A percentile compares a stretch with the other conserved stretches of the same genome.
These are phyloP conservation scores for Antechinus flavipes DNA, from an alignment of 2,113 vertebrate species.

Conservation along the genomic window DNA sequence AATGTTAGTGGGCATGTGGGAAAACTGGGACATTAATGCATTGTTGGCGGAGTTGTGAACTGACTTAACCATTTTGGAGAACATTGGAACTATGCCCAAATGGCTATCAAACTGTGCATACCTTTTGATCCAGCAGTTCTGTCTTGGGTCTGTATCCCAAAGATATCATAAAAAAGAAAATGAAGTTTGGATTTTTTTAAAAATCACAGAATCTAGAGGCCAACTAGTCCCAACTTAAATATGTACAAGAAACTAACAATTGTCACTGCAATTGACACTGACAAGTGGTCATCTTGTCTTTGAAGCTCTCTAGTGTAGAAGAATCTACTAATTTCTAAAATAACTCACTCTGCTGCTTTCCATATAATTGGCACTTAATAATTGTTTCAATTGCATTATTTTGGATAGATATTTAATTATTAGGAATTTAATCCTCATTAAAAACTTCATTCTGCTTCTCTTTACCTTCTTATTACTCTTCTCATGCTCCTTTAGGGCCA, in stretches of 20 bases:
- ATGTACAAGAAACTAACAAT: neutral
- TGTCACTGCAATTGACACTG: neutral
- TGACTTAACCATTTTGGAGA: too few species aligned
- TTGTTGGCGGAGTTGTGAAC: too few species aligned
- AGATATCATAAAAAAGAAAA: neutral
- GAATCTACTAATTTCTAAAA: neutral
- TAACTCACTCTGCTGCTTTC: neutral
- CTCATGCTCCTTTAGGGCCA: neutral
- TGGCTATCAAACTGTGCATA: too few species aligned
- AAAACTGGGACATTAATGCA: too few species aligned
- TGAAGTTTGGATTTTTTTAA: conserved; percentile 25
- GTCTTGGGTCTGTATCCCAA: too few species aligned
- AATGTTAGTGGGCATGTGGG: too few species aligned
- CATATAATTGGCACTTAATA: neutral
- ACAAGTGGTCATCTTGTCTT: neutral
- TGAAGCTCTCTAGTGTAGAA: neutral
- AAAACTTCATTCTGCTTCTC: neutral
- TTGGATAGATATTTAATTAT: neutral
- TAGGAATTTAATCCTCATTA: neutral
- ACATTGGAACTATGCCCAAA: too few species aligned
- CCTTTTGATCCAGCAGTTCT: too few species aligned
- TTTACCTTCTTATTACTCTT: neutral
- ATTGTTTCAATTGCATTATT: neutral
- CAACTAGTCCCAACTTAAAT: neutral
- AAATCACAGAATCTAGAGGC: conserved; percentile 31